Evolutionary conservation across 2,888 invertebrate genomes (phyloP), one percentile per base, ranked within the genome.

Genomic region (Coecobrya sp.): DNA sequence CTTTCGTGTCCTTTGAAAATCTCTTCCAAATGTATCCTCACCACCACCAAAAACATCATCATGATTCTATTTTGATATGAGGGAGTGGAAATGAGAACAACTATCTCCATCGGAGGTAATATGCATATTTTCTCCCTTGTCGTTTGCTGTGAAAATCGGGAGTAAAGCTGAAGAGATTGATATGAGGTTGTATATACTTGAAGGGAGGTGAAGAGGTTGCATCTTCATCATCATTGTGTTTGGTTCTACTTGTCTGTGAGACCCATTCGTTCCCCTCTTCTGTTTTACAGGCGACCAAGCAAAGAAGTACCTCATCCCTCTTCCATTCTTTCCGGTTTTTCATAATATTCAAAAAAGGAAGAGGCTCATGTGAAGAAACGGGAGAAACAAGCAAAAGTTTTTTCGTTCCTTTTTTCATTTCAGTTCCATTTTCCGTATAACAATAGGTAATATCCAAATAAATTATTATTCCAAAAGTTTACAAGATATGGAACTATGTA

Each of bases 121-220:
- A 16, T 70, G 4, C 42, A 19, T 42, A n/a, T 10, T 13, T 76
- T 42, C 42, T n/a, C 16, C 25, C 30, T 25, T 76, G 22, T 73
- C 0, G 30, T 36, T 42, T 73, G 73, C 36, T 36, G 36, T 36
- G 36, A 36, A 36, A 36, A 4, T 36, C 36, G 36, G 36, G 73
- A 27, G 13, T 36, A 25, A n/a, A 11, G 25, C 49, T 1, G 52
- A 79, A 49, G 52, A 81, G 36, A 81, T 52, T 42, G 55, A 81
- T 22, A 76, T 76, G 81, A 25, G 81, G 81, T 27, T 81, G 11
- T 55, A 36, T 36, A 22, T 19, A 27, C 36, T 68, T 68, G 49
- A 73, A 16, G 55, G 30, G 73, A 88, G 88, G 88, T 88, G 88
- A 88, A 88, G 81, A 79, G 88, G 88, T 49, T 59, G 76, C 73